phyloP scores from a whole-genome alignment of 2,797 vertebrate genomes.

The Platyrinchus mystaceus region DNA sequence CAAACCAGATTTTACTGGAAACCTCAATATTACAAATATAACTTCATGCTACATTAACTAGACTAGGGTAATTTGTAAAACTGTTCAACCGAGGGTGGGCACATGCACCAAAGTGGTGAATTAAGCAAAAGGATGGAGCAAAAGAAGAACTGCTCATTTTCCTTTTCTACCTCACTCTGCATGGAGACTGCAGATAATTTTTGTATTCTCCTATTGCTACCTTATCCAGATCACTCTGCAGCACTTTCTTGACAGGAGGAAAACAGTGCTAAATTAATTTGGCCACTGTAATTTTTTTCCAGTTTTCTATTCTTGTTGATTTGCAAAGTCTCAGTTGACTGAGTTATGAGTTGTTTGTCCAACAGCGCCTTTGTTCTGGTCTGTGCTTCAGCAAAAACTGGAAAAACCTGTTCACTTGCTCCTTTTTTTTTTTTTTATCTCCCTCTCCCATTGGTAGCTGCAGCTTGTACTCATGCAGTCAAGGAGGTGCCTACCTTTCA shows the following conservation, averaged over 20 bases:
- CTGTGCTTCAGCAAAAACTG: conserved; percentile 33
- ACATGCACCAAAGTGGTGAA: neutral
- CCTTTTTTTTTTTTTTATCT: neutral
- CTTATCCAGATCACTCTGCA: neutral
- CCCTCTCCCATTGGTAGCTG: conserved; percentile 50
- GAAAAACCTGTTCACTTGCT: conserved; percentile 39
- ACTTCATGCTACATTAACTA: neutral
- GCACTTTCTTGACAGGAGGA: neutral
- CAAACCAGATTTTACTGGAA: neutral
- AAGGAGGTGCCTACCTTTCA: conserved; percentile 39
- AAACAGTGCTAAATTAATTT: neutral
- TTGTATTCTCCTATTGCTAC: neutral
- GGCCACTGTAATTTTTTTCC: neutral
- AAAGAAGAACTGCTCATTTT: neutral
- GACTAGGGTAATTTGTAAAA: neutral
- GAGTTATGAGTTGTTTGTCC: neutral
- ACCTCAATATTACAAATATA: neutral
- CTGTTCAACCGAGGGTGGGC: neutral
- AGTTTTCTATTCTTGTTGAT: neutral
- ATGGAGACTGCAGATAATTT: neutral
- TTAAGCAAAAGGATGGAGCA: neutral
- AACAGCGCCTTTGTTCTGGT: conserved; percentile 47
- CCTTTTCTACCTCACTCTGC: neutral
- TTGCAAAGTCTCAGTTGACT: neutral
- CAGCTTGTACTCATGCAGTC: neutral